A percentile compares a stretch with the other conserved stretches of the same genome.
Conservation (phyloP, 2,113 vertebrate species). For the Pagrus major region DNA sequence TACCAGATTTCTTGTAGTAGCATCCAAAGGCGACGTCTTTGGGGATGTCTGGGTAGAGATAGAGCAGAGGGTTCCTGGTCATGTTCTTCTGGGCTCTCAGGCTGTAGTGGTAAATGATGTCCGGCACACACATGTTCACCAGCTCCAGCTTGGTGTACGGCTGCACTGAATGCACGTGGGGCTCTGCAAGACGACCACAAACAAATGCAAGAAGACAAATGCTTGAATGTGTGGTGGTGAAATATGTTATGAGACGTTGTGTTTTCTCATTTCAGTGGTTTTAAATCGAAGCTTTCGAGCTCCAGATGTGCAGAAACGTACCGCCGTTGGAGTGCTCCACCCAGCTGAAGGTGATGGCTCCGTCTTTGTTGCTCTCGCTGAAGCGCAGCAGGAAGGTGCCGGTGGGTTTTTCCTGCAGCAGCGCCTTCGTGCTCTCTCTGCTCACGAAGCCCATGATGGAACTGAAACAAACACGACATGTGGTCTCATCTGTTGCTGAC, state of each 20-base stretch:
- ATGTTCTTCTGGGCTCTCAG: slow-evolving; percentile 86
- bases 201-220: neutral
- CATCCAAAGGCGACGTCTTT: slow-evolving; percentile 90
- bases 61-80: slow-evolving; percentile 89
- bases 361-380: slow-evolving; percentile 93
- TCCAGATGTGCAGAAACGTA: slow-evolving; percentile 60
- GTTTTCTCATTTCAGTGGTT: no score
- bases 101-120: slow-evolving; percentile 89
- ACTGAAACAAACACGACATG: slow-evolving; percentile 70
- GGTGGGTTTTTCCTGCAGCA: slow-evolving; percentile 85
- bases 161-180: slow-evolving; percentile 88
- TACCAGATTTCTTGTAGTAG: slow-evolving; percentile 85
- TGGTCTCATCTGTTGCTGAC: neutral
- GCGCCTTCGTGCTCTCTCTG: slow-evolving; percentile 83
- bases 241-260: no score
- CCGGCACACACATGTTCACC: slow-evolving; percentile 83
- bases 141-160: slow-evolving; percentile 94
- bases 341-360: slow-evolving; percentile 97
- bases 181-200: slow-evolving; percentile 11
- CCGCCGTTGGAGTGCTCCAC: slow-evolving; percentile 86
- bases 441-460: slow-evolving; percentile 94
- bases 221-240: no score
- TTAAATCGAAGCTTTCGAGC: neutral
- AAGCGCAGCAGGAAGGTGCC: slow-evolving; percentile 95
- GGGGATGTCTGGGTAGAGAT: slow-evolving; percentile 90